Evolutionary conservation across 2,113 vertebrate genomes (phyloP).

Genomic region (Eleginops maclovinus): DNA sequence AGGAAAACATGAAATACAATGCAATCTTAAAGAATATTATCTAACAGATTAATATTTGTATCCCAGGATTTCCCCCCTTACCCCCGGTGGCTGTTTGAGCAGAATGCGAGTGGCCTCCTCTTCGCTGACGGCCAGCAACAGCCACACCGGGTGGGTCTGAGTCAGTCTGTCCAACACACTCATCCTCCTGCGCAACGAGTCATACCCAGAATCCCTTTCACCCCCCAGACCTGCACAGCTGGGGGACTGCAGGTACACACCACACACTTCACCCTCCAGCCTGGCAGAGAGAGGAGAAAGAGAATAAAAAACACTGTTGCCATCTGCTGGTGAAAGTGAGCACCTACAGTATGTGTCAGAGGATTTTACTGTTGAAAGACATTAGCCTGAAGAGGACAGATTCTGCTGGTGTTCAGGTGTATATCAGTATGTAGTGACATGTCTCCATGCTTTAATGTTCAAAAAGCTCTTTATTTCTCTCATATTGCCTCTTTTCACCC

Average conservation of each 20-base stretch:
- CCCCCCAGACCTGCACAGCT: slow-evolving; percentile 66
- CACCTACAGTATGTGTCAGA: neutral
- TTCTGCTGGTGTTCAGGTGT: too few relatives aligned
- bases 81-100: slow-evolving; percentile 89
- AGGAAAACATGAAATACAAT: neutral
- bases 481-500: too few relatives aligned
- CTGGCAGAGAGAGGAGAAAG: slow-evolving; percentile 69
- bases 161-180: slow-evolving; percentile 93
- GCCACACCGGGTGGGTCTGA: slow-evolving; percentile 91
- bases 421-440: too few relatives aligned
- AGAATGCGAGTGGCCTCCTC: slow-evolving; percentile 86
- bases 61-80: slow-evolving; percentile 71
- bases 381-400: too few relatives aligned
- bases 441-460: too few relatives aligned
- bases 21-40: neutral
- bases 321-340: slow-evolving; percentile 50
- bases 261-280: slow-evolving; percentile 84
- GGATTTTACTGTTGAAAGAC: neutral
- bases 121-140: slow-evolving; percentile 89
- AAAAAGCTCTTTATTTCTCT: too few relatives aligned
- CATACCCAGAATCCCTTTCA: slow-evolving; percentile 90
- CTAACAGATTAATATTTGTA: neutral
- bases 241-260: slow-evolving; percentile 79
- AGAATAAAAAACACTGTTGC: neutral
- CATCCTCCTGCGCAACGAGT: slow-evolving; percentile 89